Percentiles rank a stretch among this genome's conserved stretches.
Evolutionary conservation across 2,888 invertebrate genomes (phyloP).

Genomic region (Megalurothrips usitatus): DNA sequence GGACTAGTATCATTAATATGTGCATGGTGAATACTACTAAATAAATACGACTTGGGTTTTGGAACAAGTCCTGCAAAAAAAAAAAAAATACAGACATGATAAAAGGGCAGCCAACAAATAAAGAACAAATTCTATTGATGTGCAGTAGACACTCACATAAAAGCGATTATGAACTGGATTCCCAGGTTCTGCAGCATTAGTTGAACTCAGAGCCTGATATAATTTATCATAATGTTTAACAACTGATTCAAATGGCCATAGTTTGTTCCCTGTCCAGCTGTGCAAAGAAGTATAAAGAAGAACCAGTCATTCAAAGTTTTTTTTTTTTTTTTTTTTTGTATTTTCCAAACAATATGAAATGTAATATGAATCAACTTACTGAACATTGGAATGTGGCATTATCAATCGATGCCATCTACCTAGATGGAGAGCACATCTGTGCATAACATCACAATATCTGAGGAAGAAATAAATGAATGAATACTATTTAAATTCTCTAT

Average conservation of each 20-base stretch:
- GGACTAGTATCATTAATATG: constrained; percentile 63
- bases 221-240: constrained; percentile 67
- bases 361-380: constrained; percentile 36
- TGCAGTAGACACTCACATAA: constrained; percentile 62
- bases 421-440: constrained; percentile 83
- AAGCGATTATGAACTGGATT: constrained; percentile 75
- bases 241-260: constrained; percentile 73
- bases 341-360: constrained; percentile 18
- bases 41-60: constrained; percentile 74
- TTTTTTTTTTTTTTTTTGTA: not conserved
- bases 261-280: constrained; percentile 55
- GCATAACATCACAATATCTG: constrained; percentile 80
- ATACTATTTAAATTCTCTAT: not conserved
- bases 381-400: constrained; percentile 52
- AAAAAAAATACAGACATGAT: constrained; percentile 34
- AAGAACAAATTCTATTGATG: not conserved
- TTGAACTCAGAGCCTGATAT: constrained; percentile 70
- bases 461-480: constrained; percentile 30
- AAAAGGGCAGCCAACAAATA: not conserved
- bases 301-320: not conserved
- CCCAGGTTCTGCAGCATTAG: constrained; percentile 84
- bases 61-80: constrained; percentile 72
- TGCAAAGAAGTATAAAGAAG: constrained; percentile 28
- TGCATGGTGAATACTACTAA: constrained; percentile 70
- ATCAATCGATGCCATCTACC: constrained; percentile 68